phyloP scores from a whole-genome alignment of 2,888 invertebrate species.

The Drosophila antonietae region DNA sequence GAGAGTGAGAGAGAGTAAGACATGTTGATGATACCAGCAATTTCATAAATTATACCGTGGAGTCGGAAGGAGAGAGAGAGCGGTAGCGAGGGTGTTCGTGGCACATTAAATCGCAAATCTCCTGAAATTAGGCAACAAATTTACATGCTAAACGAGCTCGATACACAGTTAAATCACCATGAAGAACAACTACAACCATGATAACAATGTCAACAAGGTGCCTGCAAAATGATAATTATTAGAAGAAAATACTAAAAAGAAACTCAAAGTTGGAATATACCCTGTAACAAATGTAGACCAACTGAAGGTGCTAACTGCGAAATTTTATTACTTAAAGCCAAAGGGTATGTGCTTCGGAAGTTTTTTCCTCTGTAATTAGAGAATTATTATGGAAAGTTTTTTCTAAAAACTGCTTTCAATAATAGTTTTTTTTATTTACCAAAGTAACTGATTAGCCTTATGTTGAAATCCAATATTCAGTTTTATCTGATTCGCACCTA shows the following conservation, averaged over 20 bases:
- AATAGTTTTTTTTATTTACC: too few relatives aligned
- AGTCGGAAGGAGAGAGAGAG: neutral
- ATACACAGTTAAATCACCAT: conserved; percentile 66
- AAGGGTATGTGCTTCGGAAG: too few relatives aligned
- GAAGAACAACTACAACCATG: conserved; percentile 23
- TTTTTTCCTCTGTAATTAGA: too few relatives aligned
- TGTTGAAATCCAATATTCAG: too few relatives aligned
- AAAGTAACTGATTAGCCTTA: too few relatives aligned
- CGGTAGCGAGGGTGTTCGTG: conserved; percentile 6
- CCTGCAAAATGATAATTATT: conserved; percentile 56
- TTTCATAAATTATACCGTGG: conserved; percentile 53
- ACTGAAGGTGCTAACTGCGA: neutral
- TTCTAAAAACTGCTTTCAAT: too few relatives aligned
- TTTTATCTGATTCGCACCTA: too few relatives aligned
- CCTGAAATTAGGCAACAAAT: conserved; percentile 72
- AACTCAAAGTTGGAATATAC: neutral
- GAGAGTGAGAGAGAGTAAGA: too few relatives aligned
- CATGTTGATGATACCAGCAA: conserved; percentile 50
- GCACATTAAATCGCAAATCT: conserved; percentile 60
- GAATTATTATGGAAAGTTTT: too few relatives aligned
- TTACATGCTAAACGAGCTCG: conserved; percentile 64
- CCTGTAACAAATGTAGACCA: neutral
- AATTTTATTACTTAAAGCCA: neutral
- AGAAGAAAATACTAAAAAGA: neutral
- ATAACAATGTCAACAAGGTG: conserved; percentile 37